A percentile compares a stretch with the other conserved stretches of the same genome.
Evolutionary conservation across 2,797 vertebrate genomes (phyloP).

Genomic region (Chaetophractus vellerosus): DNA sequence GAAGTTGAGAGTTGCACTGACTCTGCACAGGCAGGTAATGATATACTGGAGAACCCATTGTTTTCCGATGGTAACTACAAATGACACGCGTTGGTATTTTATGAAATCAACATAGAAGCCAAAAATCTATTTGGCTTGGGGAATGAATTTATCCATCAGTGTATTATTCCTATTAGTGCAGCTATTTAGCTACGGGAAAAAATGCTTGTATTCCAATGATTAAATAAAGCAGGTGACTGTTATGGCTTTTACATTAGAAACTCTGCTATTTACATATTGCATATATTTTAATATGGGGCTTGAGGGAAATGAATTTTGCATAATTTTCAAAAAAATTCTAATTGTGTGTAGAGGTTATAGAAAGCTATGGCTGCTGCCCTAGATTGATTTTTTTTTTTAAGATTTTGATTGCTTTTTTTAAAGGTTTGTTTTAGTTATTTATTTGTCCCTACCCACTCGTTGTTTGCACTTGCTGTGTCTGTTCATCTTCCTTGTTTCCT

Average conservation of each 20-base stretch:
- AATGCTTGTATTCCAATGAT: constrained; percentile 72
- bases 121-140: constrained; percentile 77
- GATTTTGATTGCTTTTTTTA: too few relatives aligned
- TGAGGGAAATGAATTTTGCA: constrained; percentile 73
- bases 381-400: not conserved
- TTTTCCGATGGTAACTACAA: constrained; percentile 78
- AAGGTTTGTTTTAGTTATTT: too few relatives aligned
- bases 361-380: not conserved
- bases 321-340: constrained; percentile 60
- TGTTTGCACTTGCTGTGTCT: too few relatives aligned
- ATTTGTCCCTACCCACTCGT: too few relatives aligned
- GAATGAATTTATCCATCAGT: constrained; percentile 79
- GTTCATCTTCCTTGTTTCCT: too few relatives aligned
- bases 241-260: constrained; percentile 65
- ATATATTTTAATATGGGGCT: constrained; percentile 46
- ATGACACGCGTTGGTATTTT: constrained; percentile 77
- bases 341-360: not conserved
- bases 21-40: constrained; percentile 36
- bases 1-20: constrained; percentile 52
- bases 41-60: constrained; percentile 42
- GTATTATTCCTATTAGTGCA: constrained; percentile 82
- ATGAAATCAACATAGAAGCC: constrained; percentile 85
- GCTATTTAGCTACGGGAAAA: constrained; percentile 76
- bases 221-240: constrained; percentile 79
- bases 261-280: constrained; percentile 69